Conservation (phyloP, 2,888 invertebrate genomes). For the Caenorhabditis auriculariae region DNA sequence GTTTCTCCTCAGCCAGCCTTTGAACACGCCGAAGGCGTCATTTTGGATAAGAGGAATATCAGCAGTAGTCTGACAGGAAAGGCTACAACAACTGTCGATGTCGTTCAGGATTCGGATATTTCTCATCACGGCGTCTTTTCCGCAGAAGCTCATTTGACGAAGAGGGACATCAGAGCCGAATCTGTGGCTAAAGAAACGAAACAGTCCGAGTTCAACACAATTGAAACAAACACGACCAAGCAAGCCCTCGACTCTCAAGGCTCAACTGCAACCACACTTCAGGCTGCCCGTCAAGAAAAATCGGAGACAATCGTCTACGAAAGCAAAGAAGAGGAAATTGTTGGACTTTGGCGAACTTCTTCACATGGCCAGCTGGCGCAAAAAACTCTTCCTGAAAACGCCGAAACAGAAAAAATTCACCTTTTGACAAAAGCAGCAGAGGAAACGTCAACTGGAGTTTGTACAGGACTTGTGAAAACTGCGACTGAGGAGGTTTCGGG, state of each 20-base stretch:
- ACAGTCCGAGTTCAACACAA: too few relatives aligned
- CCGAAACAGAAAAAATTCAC: conserved; percentile 9
- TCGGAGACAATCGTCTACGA: not conserved
- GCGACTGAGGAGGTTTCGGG: conserved; percentile 9
- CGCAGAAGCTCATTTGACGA: too few relatives aligned
- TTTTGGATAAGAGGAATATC: not conserved
- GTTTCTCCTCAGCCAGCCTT: conserved; percentile 9
- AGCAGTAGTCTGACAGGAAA: conserved; percentile 15
- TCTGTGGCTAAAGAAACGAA: too few relatives aligned
- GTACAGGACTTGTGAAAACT: conserved; percentile 14
- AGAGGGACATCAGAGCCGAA: too few relatives aligned
- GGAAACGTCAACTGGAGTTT: conserved; percentile 9
- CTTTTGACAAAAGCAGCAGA: conserved; percentile 12
- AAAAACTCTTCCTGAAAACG: conserved; percentile 14
- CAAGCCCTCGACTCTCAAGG: conserved; percentile 2
- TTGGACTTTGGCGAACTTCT: conserved; percentile 15
- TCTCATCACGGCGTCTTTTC: too few relatives aligned
- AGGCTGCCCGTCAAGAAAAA: not conserved
- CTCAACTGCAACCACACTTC: conserved; percentile 10
- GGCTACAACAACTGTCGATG: conserved; percentile 2
- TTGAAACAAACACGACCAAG: conserved; percentile 1
- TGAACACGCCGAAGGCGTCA: conserved; percentile 5
- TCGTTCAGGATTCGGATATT: too few relatives aligned
- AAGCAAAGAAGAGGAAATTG: conserved; percentile 19
- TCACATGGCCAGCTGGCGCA: conserved; percentile 6